Conservation (phyloP, 64 coral and sea anemone species). For the Trachythela sp. region DNA sequence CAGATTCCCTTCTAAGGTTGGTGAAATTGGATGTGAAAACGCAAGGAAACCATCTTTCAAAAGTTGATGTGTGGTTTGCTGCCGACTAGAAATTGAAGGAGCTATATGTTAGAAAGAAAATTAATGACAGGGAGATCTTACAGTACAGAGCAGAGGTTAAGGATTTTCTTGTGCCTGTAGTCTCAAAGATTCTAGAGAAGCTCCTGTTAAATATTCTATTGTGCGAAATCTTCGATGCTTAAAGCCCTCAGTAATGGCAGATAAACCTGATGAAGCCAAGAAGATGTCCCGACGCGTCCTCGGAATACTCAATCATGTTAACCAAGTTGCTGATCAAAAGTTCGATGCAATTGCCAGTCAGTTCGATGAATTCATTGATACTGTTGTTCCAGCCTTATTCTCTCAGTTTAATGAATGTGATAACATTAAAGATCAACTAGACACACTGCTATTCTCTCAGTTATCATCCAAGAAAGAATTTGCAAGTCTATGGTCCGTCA, state of each 20-base stretch:
- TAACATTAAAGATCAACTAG: not conserved
- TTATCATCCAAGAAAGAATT: not conserved
- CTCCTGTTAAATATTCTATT: not conserved
- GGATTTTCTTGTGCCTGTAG: not conserved
- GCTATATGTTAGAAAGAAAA: not conserved
- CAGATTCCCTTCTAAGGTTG: too few species aligned
- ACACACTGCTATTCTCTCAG: not conserved
- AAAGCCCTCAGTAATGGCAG: not conserved
- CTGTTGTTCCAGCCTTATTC: not conserved
- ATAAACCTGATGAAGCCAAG: not conserved
- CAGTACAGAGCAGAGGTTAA: not conserved
- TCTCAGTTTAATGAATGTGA: not conserved
- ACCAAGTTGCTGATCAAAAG: not conserved
- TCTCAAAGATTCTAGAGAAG: not conserved
- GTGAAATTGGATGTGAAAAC: too few species aligned
- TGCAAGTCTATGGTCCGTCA: not conserved
- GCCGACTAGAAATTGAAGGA: too few species aligned
- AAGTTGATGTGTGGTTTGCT: too few species aligned
- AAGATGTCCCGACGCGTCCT: not conserved
- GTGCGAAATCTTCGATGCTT: not conserved
- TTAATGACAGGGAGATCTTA: not conserved
- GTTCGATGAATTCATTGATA: not conserved
- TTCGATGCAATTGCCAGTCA: not conserved
- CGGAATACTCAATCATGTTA: not conserved
- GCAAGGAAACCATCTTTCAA: too few species aligned